Conservation (phyloP, 1,140 invertebrate genomes). For the Leptinotarsa texana region DNA sequence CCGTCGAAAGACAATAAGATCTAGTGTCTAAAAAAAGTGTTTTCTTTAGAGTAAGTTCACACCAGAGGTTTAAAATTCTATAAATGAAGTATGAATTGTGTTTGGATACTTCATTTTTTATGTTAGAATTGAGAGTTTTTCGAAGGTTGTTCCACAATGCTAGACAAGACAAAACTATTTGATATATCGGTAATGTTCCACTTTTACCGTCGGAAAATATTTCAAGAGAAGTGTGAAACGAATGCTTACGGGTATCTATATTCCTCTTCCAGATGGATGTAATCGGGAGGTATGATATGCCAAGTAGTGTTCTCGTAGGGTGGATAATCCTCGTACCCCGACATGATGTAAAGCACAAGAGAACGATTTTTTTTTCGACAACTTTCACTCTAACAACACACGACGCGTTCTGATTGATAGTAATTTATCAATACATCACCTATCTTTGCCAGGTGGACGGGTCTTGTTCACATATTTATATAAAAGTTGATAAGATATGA, state of each 20-base stretch:
- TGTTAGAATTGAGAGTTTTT: too few relatives aligned
- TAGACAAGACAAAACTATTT: too few relatives aligned
- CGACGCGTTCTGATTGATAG: slow-evolving; percentile 19
- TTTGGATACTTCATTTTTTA: too few relatives aligned
- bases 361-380: slow-evolving; percentile 9
- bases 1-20: too few relatives aligned
- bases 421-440: slow-evolving; percentile 32
- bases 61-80: too few relatives aligned
- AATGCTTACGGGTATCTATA: slow-evolving; percentile 59
- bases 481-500: slow-evolving; percentile 43
- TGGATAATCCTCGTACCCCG: slow-evolving; percentile 44
- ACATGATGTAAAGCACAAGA: slow-evolving; percentile 31
- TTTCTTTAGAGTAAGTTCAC: too few relatives aligned
- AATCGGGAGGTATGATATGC: slow-evolving; percentile 71
- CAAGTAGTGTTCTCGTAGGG: slow-evolving; percentile 66
- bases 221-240: neutral
- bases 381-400: slow-evolving; percentile 22
- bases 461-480: slow-evolving; percentile 41
- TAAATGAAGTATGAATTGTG: too few relatives aligned
- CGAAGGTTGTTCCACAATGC: too few relatives aligned
- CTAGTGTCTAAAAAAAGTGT: too few relatives aligned
- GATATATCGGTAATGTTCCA: too few relatives aligned
- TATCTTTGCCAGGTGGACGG: slow-evolving; percentile 36
- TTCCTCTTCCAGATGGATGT: slow-evolving; percentile 66
- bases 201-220: too few relatives aligned